These are phyloP conservation scores for Onthophagus sagittarius DNA, from an alignment of 2,888 invertebrate species.

Conservation along the genomic window DNA sequence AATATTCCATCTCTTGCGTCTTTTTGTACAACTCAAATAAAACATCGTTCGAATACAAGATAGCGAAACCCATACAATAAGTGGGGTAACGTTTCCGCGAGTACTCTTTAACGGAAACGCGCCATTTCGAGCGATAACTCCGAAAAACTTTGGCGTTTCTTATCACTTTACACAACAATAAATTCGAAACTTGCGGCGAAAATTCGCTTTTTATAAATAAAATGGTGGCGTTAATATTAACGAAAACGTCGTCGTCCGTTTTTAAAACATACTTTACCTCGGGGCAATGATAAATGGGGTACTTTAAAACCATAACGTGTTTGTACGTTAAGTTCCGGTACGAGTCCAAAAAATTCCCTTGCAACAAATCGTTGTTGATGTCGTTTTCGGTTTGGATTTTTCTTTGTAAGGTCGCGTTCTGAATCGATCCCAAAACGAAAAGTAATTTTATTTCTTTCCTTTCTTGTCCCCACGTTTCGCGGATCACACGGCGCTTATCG, in stretches of 20 bases:
- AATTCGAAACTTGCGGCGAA: constrained; percentile 56
- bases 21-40: constrained; percentile 53
- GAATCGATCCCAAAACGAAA: constrained; percentile 63
- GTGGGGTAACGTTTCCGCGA: constrained; percentile 61
- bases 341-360: constrained; percentile 72
- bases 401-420: constrained; percentile 40
- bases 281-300: constrained; percentile 68
- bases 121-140: constrained; percentile 71
- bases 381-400: constrained; percentile 54
- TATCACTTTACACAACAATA: constrained; percentile 63
- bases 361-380: constrained; percentile 64
- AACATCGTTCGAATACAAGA: constrained; percentile 58
- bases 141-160: constrained; percentile 55
- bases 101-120: constrained; percentile 66
- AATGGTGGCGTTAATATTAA: constrained; percentile 62
- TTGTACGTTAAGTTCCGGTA: constrained; percentile 83
- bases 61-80: constrained; percentile 70
- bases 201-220: constrained; percentile 56
- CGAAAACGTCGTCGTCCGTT: constrained; percentile 74
- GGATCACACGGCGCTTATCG: constrained; percentile 62
- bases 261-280: constrained; percentile 64
- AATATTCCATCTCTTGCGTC: constrained; percentile 58
- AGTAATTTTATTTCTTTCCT: constrained; percentile 56
- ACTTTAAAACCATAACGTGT: constrained; percentile 77
- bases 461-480: constrained; percentile 69